Base-by-base conservation (phyloP, 2,888 invertebrate genomes). In the Ommatoiulus sabulosus region DNA sequence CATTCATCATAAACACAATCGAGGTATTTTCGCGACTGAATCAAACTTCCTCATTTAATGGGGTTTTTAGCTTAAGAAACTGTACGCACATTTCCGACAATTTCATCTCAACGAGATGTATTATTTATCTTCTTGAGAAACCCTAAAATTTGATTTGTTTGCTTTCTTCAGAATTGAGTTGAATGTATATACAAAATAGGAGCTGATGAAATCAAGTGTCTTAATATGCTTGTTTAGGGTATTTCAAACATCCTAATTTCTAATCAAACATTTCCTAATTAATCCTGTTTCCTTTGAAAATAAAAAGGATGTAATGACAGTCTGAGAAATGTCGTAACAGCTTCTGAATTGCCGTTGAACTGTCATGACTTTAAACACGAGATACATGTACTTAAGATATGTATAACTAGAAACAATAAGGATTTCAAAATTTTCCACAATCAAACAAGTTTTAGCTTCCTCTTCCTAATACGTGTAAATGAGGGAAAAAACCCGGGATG, bases 201-300 rank as follows among this genome's bases (percentile, higher is more conserved):
- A 6, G 7, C 20, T 72, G 80, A 35, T 35, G 80, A 24, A 80
- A 80, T 80, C 80, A 12, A 0, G 15, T 12, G 80, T 80, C n/a
- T 57, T 8, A 24, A 7, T 7, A 6, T 8, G 72, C 20, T 72
- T 35, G 80, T 12, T 80, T 80, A 35, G 10, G 35, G 80, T 20
- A 8, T 35, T 80, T 35, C 80, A 35, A 80, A 7, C 35, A 24
- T 24, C 80, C 24, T 24, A 24, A 80, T 80, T 80, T 20, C 80
- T 35, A 80, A 80, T 80, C 80, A 80, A 80, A 80, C 35, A 80
- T 80, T 80, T 80, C 80, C 35, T 12, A 24, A 80, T 8, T 7
- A 80, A 35, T 80, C 80, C 80, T 80, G 80, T 80, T 80, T 80
- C 80, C 35, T 80, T 80, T 80, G 80, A 80, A 80, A 35, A 24